A percentile compares a stretch with the other conserved stretches of the same genome.
phyloP scores from a whole-genome alignment of 2,888 invertebrate species.

The Caenorhabditis wallacei region DNA sequence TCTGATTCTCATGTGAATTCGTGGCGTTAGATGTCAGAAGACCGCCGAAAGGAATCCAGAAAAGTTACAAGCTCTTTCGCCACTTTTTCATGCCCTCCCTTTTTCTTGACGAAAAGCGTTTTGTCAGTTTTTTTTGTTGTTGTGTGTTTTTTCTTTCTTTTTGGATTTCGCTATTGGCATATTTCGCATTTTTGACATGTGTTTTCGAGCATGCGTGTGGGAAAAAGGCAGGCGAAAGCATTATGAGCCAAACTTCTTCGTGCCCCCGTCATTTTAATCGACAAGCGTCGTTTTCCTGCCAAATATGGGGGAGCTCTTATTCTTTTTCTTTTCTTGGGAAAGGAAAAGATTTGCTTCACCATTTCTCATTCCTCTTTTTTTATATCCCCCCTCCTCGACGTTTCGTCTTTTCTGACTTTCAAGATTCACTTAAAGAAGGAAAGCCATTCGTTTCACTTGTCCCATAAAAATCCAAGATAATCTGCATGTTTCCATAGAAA shows the following conservation, averaged over 20 bases:
- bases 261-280: conserved; percentile 40
- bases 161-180: conserved; percentile 24
- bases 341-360: conserved; percentile 27
- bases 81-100: conserved; percentile 50
- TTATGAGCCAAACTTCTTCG: conserved; percentile 33
- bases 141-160: conserved; percentile 8
- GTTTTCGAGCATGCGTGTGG: conserved; percentile 48
- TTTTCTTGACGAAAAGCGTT: conserved; percentile 52
- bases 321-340: conserved; percentile 13
- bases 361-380: conserved; percentile 17
- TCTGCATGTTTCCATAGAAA: conserved; percentile 48
- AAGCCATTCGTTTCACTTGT: conserved; percentile 2
- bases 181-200: conserved; percentile 38
- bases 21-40: neutral
- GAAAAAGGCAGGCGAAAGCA: conserved; percentile 43
- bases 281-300: conserved; percentile 42
- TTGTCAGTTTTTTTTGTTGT: conserved; percentile 47
- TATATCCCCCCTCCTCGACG: neutral
- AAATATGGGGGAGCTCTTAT: conserved; percentile 19
- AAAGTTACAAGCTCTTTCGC: conserved; percentile 63
- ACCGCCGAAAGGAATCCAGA: conserved; percentile 17
- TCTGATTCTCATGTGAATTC: conserved; percentile 58
- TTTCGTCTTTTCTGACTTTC: conserved; percentile 25
- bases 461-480: conserved; percentile 28
- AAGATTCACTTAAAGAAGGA: conserved; percentile 30